These are phyloP conservation scores for Netelia melanura DNA, from an alignment of 2,888 invertebrate genomes.

Conservation along the genomic window DNA sequence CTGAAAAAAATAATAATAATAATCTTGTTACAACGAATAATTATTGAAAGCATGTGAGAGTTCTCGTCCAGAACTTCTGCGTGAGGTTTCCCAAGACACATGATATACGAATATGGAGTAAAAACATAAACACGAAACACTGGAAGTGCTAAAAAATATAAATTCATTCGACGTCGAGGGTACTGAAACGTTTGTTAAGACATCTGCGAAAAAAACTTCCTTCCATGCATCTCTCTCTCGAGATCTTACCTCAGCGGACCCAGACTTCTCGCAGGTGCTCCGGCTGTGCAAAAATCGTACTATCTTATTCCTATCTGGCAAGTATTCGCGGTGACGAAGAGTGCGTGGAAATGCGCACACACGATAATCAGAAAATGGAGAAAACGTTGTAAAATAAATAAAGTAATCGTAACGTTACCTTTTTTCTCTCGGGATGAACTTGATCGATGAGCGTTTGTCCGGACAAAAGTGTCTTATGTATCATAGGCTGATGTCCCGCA, in stretches of 20 bases:
- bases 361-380: neutral
- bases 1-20: constrained; percentile 54
- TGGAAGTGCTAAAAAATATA: constrained; percentile 45
- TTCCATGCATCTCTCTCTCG: constrained; percentile 74
- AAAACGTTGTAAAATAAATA: too few species aligned
- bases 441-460: constrained; percentile 91
- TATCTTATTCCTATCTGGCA: constrained; percentile 66
- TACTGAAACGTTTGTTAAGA: constrained; percentile 46
- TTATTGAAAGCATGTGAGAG: constrained; percentile 9
- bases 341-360: constrained; percentile 41
- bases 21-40: constrained; percentile 18
- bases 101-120: neutral
- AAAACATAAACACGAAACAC: constrained; percentile 26
- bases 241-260: constrained; percentile 78
- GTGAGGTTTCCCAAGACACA: neutral
- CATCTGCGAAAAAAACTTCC: constrained; percentile 59
- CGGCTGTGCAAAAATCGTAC: constrained; percentile 81
- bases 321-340: constrained; percentile 31
- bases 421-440: constrained; percentile 92
- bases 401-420: constrained; percentile 85
- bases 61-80: constrained; percentile 24
- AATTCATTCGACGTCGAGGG: constrained; percentile 30
- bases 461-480: constrained; percentile 93
- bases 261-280: constrained; percentile 76
- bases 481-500: constrained; percentile 93